phyloP scores from a whole-genome alignment of 2,797 vertebrate genomes.

The Acrocephalus scirpaceus region DNA sequence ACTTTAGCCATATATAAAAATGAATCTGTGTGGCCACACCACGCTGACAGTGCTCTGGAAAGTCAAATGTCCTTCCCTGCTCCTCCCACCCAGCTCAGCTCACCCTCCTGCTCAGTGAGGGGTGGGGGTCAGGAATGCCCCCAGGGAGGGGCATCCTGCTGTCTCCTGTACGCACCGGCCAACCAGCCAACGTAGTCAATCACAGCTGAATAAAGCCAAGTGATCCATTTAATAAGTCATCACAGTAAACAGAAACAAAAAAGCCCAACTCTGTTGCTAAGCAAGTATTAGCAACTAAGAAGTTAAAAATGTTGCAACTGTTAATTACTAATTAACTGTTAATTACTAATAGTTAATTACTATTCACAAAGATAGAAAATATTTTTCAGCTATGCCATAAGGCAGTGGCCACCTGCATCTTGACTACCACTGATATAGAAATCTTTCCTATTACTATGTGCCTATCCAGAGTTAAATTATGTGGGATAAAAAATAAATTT shows the following conservation, averaged over 20 bases:
- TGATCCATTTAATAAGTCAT: neutral
- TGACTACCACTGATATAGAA: neutral
- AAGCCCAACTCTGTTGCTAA: neutral
- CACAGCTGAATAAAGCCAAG: neutral
- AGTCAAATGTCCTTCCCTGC: neutral
- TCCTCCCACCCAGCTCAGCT: neutral
- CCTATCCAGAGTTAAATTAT: neutral
- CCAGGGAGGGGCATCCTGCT: neutral
- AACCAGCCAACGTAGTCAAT: neutral
- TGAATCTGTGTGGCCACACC: neutral
- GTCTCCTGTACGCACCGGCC: neutral
- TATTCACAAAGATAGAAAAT: neutral
- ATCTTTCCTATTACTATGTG: neutral
- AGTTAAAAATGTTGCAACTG: neutral
- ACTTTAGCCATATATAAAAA: neutral
- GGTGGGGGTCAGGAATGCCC: accelerated
- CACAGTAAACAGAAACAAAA: neutral
- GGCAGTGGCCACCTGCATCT: neutral
- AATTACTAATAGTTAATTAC: neutral
- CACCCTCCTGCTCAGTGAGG: neutral
- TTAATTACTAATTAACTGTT: neutral
- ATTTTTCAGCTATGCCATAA: neutral
- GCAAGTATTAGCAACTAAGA: neutral
- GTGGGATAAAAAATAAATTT: neutral
- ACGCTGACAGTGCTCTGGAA: neutral